Base-by-base conservation (phyloP, 1,140 invertebrate species). In the Sarcophaga peregrina region DNA sequence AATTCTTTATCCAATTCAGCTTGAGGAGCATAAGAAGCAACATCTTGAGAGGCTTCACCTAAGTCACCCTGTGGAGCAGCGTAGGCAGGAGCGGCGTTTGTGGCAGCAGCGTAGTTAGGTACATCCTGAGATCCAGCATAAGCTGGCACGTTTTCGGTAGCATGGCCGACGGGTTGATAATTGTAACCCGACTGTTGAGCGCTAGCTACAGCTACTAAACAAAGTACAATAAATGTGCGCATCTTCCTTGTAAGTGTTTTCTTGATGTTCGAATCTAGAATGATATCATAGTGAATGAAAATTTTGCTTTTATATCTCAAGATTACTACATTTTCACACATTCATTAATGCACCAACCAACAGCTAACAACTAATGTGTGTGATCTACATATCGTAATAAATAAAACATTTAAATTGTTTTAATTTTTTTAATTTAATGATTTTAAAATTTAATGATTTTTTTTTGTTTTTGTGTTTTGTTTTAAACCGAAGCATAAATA, bases 111-210 rank as follows among this genome's bases (percentile, higher is more conserved):
- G 62, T 45, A 46, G 5, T 72, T 72, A 52, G 88, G 86, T 74
- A 50, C 46, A 1, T 87, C 86, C 0, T 87, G 88, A 45, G 89
- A 76, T 75, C 86, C 88, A 45, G 86, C 84, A 83, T 81, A 89
- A 20, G 4, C 50, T 10, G 75, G 47, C 8, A 25, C n/a, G 11
- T 2, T 50, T 11, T 52, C 48, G 3, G 75, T 52, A n/a, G 47
- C 47, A 83, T 88, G 86, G 46, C 81, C 86, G 10, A 87, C 88
- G 10, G 88, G 87, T 81, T 88, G 87, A 81, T 89, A 89, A 84
- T 89, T 89, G 84, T 89, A 89, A 82, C 88, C 88, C 46, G 87
- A 85, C 62, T 88, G 87, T 15, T 89, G 86, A 83, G 88, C 88
- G 83, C 85, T 87, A 83, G 86, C 85, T 48, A 85, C 86, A 82